phyloP scores from a whole-genome alignment of 2,888 invertebrate species.

The Leptarthrus brevirostris region DNA sequence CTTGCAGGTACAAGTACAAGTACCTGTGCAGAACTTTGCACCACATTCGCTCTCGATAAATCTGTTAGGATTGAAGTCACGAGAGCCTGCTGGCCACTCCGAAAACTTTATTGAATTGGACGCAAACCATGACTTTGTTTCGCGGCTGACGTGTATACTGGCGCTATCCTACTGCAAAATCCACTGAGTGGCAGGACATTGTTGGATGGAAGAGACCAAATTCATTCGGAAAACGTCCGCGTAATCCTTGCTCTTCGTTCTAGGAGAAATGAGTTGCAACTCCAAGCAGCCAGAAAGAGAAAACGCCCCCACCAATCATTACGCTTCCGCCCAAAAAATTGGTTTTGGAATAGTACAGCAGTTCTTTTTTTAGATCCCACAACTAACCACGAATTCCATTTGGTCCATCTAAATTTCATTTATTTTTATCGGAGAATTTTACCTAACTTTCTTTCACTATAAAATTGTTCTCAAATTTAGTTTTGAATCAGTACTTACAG shows the following conservation, averaged over 20 bases:
- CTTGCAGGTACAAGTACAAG: too few relatives aligned
- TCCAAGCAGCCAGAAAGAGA: background rate
- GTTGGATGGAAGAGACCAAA: background rate
- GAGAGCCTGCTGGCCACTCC: background rate
- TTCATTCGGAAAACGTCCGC: background rate
- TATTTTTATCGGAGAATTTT: too few relatives aligned
- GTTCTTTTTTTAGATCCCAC: too few relatives aligned
- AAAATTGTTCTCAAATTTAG: too few relatives aligned
- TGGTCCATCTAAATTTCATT: too few relatives aligned
- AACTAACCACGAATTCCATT: too few relatives aligned
- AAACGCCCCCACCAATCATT: background rate
- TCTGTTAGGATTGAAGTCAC: background rate
- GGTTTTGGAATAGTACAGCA: too few relatives aligned
- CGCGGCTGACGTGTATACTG: background rate
- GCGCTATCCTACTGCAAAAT: background rate
- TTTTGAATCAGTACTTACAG: too few relatives aligned
- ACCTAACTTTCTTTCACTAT: too few relatives aligned
- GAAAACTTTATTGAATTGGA: background rate
- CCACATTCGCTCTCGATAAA: too few relatives aligned
- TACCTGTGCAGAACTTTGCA: too few relatives aligned
- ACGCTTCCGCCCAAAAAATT: too few relatives aligned
- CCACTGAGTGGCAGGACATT: background rate
- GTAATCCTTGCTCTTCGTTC: background rate
- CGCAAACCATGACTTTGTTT: background rate
- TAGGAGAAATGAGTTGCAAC: background rate